Conservation (phyloP, 2,797 vertebrate species). For the Setipinna tenuifilis region DNA sequence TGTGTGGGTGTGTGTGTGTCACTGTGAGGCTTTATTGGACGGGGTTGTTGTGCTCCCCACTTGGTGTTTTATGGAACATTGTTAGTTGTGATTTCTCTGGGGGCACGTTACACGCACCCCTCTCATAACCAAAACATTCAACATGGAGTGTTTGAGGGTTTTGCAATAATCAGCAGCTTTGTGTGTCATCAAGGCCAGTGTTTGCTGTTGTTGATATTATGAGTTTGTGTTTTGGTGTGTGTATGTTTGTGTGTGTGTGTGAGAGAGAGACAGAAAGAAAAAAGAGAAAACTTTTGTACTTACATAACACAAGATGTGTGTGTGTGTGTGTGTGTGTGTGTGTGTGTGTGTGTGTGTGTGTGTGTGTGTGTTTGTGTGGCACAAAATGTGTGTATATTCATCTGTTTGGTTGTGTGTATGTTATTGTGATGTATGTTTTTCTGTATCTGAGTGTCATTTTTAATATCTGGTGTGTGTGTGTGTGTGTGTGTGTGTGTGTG, state of each 20-base stretch:
- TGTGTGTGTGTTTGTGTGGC: background rate
- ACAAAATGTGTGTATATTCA: background rate
- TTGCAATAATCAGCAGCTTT: background rate
- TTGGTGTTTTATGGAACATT: background rate
- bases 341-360: background rate
- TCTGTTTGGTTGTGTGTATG: background rate
- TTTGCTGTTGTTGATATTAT: background rate
- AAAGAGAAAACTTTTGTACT: slow-evolving; percentile 41
- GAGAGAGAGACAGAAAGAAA: slow-evolving; percentile 44
- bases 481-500: background rate
- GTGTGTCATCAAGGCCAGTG: background rate
- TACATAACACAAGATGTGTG: slow-evolving; percentile 1
- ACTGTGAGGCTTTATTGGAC: slow-evolving; percentile 1
- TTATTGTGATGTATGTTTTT: background rate
- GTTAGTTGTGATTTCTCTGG: background rate
- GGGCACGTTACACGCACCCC: background rate
- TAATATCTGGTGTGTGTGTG: background rate
- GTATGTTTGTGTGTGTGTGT: slow-evolving; percentile 28
- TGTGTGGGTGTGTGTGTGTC: no score
- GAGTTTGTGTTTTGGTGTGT: slow-evolving; percentile 39
- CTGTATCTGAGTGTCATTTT: background rate
- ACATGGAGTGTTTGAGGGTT: background rate
- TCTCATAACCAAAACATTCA: background rate
- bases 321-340: slow-evolving; percentile 22
- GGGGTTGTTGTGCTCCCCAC: background rate